A percentile compares a stretch with the other conserved stretches of the same genome.
These are phyloP conservation scores for Allacma fusca DNA, from an alignment of 2,888 invertebrate species.

Conservation along the genomic window DNA sequence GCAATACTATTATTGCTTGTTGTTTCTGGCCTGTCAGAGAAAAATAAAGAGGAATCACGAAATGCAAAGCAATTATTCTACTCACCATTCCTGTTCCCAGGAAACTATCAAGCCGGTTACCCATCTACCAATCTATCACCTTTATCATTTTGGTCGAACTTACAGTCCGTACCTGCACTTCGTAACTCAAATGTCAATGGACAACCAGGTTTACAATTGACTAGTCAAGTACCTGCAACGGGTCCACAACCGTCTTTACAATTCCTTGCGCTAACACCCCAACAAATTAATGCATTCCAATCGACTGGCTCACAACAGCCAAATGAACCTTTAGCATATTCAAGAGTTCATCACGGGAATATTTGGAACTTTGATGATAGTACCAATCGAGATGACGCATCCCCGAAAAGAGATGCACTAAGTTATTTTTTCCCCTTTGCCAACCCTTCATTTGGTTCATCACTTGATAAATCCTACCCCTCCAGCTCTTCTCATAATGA, in stretches of 20 bases:
- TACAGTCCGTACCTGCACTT: conserved; percentile 40
- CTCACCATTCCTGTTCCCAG: conserved; percentile 42
- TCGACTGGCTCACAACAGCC: not conserved
- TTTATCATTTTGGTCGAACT: conserved; percentile 35
- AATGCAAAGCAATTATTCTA: conserved; percentile 33
- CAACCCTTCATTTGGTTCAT: conserved; percentile 29
- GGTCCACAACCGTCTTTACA: not conserved
- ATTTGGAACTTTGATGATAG: conserved; percentile 48
- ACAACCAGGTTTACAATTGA: conserved; percentile 39
- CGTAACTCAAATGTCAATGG: conserved; percentile 30
- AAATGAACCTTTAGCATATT: conserved; percentile 29
- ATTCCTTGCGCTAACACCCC: too few species aligned
- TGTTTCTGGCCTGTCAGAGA: not conserved
- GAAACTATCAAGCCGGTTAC: conserved; percentile 37
- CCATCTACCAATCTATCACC: conserved; percentile 27
- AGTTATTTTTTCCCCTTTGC: conserved; percentile 37
- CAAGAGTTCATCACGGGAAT: conserved; percentile 41
- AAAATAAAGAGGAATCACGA: conserved; percentile 8
- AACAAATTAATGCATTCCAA: too few species aligned
- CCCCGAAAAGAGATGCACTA: conserved; percentile 10
- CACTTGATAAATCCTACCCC: conserved; percentile 22
- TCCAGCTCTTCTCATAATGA: not conserved
- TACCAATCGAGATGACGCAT: not conserved
- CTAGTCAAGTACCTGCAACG: conserved; percentile 21
- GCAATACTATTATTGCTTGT: conserved; percentile 27